phyloP scores from a whole-genome alignment of 2,113 vertebrate species.

The Harpagus bidentatus region DNA sequence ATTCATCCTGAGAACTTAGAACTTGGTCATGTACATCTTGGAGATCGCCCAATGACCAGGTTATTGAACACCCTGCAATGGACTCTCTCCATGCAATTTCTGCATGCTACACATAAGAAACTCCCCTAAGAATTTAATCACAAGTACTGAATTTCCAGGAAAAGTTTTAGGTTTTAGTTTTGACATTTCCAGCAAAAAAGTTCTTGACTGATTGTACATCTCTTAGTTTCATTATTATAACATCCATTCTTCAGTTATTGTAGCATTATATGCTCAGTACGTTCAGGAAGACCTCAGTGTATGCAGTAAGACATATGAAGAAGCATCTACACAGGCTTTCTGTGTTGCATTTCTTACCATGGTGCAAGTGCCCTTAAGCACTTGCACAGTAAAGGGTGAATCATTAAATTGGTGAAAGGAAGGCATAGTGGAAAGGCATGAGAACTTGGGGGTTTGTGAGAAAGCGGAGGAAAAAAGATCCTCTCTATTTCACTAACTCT shows the following conservation, averaged over 20 bases:
- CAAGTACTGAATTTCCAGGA: neutral
- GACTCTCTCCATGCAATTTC: too few species aligned
- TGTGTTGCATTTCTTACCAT: neutral
- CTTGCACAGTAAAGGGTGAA: neutral
- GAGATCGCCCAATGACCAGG: neutral
- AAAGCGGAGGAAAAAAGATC: slow-evolving; percentile 9
- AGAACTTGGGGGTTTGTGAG: neutral
- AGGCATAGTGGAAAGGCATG: neutral
- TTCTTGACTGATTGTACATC: neutral
- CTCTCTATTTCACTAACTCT: slow-evolving; percentile 1
- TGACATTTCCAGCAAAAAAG: neutral
- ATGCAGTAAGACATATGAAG: neutral
- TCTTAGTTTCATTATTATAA: neutral
- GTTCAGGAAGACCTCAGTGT: neutral
- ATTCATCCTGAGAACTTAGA: neutral
- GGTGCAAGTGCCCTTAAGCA: neutral
- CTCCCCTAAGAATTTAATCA: neutral
- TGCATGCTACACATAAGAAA: neutral
- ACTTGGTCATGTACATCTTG: neutral
- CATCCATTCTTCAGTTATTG: neutral
- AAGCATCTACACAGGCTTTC: neutral
- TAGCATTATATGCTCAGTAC: neutral
- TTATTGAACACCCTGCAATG: neutral
- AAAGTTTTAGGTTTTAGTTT: neutral
- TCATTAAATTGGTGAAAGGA: neutral